Conservation (phyloP, 2,797 vertebrate species). For the Eurystomus glaucurus region DNA sequence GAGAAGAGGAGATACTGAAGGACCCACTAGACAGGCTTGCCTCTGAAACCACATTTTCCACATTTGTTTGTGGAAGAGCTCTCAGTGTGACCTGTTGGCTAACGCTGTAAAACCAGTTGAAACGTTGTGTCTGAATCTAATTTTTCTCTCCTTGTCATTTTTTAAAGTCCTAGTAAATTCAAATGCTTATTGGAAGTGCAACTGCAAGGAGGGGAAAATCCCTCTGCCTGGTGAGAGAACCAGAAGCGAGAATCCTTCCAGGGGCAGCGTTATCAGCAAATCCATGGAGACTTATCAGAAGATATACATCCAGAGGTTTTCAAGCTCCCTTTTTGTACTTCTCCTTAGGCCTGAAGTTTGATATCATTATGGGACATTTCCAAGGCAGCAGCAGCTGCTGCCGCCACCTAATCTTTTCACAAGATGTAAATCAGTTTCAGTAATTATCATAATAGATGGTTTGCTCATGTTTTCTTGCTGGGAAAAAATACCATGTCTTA, state of each 20-base stretch:
- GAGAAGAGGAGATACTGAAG: neutral
- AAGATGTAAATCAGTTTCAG: conserved; percentile 77
- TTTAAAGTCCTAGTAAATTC: conserved; percentile 28
- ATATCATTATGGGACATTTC: conserved; percentile 61
- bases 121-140: neutral
- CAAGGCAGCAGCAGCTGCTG: conserved; percentile 11
- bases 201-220: conserved; percentile 1
- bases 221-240: conserved; percentile 12
- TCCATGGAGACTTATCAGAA: conserved; percentile 56
- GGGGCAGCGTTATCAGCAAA: conserved; percentile 55
- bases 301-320: conserved; percentile 56
- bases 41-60: neutral
- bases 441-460: conserved; percentile 78
- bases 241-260: conserved; percentile 48
- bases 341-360: conserved; percentile 68
- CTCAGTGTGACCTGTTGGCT: neutral
- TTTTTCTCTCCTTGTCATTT: neutral
- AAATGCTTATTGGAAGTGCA: conserved; percentile 3
- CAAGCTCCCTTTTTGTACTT: conserved; percentile 57
- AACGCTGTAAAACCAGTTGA: neutral
- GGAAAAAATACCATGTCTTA: conserved; percentile 71
- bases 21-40: neutral
- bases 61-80: neutral
- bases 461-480: conserved; percentile 72
- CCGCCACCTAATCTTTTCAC: conserved; percentile 56